Evolutionary conservation across 2,113 vertebrate genomes (phyloP).

Genomic region (Varanus salvator): DNA sequence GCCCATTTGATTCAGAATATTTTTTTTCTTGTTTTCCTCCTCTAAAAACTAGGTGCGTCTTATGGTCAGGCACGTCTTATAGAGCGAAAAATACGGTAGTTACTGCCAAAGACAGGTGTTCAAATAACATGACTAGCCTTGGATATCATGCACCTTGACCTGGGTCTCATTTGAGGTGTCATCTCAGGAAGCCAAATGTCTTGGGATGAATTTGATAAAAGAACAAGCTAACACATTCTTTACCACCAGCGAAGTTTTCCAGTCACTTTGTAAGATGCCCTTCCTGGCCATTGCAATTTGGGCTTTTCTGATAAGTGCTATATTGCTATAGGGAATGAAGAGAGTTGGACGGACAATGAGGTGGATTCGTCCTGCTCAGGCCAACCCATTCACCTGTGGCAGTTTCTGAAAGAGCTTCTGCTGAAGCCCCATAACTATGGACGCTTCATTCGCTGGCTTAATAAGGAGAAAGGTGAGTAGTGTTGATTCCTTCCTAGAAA

Average conservation of each 20-base stretch:
- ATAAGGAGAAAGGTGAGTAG: slow-evolving; percentile 93
- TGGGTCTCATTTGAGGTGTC: not conserved
- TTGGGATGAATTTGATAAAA: not conserved
- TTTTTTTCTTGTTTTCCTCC: too few relatives aligned
- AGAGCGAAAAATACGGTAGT: too few relatives aligned
- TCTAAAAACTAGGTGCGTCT: too few relatives aligned
- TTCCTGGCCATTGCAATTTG: not conserved
- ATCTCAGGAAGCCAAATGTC: not conserved
- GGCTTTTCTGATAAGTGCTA: not conserved
- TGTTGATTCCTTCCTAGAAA: not conserved
- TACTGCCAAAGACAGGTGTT: not conserved
- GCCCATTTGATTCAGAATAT: too few relatives aligned
- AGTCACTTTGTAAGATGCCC: not conserved
- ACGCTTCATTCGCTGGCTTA: slow-evolving; percentile 97
- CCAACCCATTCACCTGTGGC: slow-evolving; percentile 98
- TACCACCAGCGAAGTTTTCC: not conserved
- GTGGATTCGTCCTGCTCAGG: slow-evolving; percentile 92
- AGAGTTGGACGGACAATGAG: slow-evolving; percentile 85
- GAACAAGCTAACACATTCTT: not conserved
- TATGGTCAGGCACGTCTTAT: too few relatives aligned
- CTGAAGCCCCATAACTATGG: slow-evolving; percentile 95
- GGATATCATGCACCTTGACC: not conserved
- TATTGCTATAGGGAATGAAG: slow-evolving; percentile 67
- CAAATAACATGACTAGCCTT: not conserved
- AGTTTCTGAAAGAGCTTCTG: slow-evolving; percentile 95